phyloP scores from a whole-genome alignment of 2,888 invertebrate species.

The Embidobia sp. region DNA sequence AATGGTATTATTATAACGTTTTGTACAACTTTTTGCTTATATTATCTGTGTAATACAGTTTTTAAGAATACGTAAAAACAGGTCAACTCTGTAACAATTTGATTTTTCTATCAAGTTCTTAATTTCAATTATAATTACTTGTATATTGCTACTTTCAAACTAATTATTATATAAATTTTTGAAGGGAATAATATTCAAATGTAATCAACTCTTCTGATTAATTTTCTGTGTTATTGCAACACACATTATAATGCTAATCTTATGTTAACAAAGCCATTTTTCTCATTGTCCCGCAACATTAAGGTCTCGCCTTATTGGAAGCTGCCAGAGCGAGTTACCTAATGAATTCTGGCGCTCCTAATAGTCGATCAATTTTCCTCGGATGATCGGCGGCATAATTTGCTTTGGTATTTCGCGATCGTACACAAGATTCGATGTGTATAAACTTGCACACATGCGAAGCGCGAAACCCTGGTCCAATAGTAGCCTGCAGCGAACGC shows the following conservation, averaged over 20 bases:
- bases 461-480: constrained; percentile 18
- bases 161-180: too few relatives aligned
- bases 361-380: constrained; percentile 41
- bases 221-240: too few relatives aligned
- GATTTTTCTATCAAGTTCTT: too few relatives aligned
- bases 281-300: neutral
- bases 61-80: too few relatives aligned
- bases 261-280: constrained; percentile 5
- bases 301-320: constrained; percentile 23
- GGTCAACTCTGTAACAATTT: too few relatives aligned
- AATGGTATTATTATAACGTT: too few relatives aligned
- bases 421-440: constrained; percentile 70
- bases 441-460: neutral
- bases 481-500: constrained; percentile 22
- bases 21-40: too few relatives aligned
- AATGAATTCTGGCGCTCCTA: constrained; percentile 40
- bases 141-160: too few relatives aligned
- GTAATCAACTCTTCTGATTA: too few relatives aligned
- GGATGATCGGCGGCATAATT: constrained; percentile 68
- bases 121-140: too few relatives aligned
- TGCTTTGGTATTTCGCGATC: constrained; percentile 73
- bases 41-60: too few relatives aligned
- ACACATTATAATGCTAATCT: neutral
- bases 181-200: too few relatives aligned
- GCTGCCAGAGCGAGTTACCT: constrained; percentile 21